phyloP scores from a whole-genome alignment of 2,888 invertebrate genomes.

The Bimastos eiseni region DNA sequence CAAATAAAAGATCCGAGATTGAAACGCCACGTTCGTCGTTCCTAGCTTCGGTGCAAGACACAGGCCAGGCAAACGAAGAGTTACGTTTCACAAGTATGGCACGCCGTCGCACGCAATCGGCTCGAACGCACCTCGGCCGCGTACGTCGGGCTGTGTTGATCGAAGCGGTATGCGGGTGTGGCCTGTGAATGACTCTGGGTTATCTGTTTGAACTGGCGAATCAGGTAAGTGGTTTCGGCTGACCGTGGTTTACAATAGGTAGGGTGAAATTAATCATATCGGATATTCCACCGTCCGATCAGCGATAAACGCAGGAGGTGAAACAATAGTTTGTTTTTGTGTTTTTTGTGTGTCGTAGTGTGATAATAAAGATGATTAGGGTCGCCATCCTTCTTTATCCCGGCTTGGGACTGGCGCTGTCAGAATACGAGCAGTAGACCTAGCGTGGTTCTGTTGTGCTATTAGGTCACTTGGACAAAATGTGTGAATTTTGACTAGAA shows the following conservation, averaged over 20 bases:
- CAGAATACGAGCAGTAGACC: too few relatives aligned
- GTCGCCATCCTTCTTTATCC: too few relatives aligned
- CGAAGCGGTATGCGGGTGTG: neutral
- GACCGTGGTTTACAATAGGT: neutral
- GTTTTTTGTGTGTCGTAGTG: too few relatives aligned
- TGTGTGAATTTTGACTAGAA: too few relatives aligned
- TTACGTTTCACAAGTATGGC: constrained; percentile 2
- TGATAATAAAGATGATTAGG: too few relatives aligned
- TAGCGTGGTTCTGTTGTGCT: too few relatives aligned
- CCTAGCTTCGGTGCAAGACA: neutral
- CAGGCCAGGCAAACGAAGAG: neutral
- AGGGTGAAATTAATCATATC: neutral
- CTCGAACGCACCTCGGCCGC: neutral
- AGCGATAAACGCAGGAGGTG: neutral
- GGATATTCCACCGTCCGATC: neutral
- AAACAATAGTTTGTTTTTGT: too few relatives aligned
- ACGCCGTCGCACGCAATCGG: neutral
- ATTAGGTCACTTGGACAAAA: too few relatives aligned
- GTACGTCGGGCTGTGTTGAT: neutral
- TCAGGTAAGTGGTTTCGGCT: neutral
- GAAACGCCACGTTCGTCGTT: neutral
- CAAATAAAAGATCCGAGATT: neutral
- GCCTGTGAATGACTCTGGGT: neutral
- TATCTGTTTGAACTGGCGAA: constrained; percentile 6
- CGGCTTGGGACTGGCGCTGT: too few relatives aligned